Base-by-base conservation (phyloP, 2,888 invertebrate genomes). In the Dendrolimus houi region DNA sequence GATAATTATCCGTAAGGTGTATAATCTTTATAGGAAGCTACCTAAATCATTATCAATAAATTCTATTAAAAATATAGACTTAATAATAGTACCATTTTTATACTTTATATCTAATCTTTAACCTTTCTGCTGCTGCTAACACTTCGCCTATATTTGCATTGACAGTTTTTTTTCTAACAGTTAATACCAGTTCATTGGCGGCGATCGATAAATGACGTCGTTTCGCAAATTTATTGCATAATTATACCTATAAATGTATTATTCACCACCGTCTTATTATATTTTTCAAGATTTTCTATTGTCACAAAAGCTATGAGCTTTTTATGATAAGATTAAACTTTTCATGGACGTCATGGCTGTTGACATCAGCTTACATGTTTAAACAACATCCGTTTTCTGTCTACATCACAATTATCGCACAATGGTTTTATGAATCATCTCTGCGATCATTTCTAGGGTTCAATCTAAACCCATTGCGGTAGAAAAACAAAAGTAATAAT, bases 281-380 rank as follows among this genome's bases (percentile, higher is more conserved):
- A 47, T 47, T 47, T 12, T 58, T 58, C 53, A 61, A 57, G 1
- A 52, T 65, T 70, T 71, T 70, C 64, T 64, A 58, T 62, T 66
- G 68, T 71, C 65, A 66, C 70, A 70, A 66, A 67, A 67, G 65
- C 66, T 67, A 68, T 68, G 58, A 62, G 64, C 69, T 78, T 77
- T 75, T 75, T 74, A 64, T 65, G 47, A 53, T 56, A 65, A 64
- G 67, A 64, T 73, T 67, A 65, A 66, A 69, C 70, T 69, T 64
- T 60, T 70, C 58, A 70, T 69, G 74, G 75, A 74, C 84, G 83
- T 83, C 83, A 86, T 79, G 67, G 62, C 47, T 71, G 83, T 87
- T 87, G 87, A 85, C 85, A 87, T 87, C 87, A 86, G 83, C 85
- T 71, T 68, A 69, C 63, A 63, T 69, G 71, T 73, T 75, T 74